Evolutionary conservation across 2,797 vertebrate genomes (phyloP).

Genomic region (Malacoraja senta): DNA sequence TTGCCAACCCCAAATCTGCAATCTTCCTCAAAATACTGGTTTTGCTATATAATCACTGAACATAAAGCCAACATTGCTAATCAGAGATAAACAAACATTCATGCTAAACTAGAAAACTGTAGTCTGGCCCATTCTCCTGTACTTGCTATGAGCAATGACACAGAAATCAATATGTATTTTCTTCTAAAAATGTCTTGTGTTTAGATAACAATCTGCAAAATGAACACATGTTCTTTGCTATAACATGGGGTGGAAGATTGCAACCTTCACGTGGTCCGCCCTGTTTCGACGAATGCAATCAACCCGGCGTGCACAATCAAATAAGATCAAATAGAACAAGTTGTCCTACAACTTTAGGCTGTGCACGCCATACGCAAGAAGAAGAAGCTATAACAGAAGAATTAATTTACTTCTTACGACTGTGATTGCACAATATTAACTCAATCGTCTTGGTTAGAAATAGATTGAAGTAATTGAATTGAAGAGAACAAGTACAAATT

Average conservation of each 20-base stretch:
- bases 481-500: not conserved
- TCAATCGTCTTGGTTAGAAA: not conserved
- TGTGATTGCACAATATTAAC: not conserved
- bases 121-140: too few species aligned
- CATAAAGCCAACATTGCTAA: not conserved
- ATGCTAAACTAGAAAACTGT: not conserved
- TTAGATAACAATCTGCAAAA: not conserved
- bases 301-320: too few species aligned
- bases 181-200: not conserved
- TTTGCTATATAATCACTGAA: not conserved
- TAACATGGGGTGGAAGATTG: too few species aligned
- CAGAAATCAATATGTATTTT: not conserved
- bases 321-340: too few species aligned
- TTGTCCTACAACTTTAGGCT: too few species aligned
- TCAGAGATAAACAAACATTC: not conserved
- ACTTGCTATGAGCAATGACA: too few species aligned
- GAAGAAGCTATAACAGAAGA: not conserved
- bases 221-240: not conserved
- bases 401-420: not conserved
- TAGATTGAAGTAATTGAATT: not conserved
- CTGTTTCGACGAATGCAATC: too few species aligned
- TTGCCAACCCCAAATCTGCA: not conserved
- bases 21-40: not conserved
- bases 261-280: too few species aligned
- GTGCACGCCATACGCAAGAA: too few species aligned